These are phyloP conservation scores for Tachycineta bicolor DNA, from an alignment of 2,113 vertebrate genomes.

Conservation along the genomic window DNA sequence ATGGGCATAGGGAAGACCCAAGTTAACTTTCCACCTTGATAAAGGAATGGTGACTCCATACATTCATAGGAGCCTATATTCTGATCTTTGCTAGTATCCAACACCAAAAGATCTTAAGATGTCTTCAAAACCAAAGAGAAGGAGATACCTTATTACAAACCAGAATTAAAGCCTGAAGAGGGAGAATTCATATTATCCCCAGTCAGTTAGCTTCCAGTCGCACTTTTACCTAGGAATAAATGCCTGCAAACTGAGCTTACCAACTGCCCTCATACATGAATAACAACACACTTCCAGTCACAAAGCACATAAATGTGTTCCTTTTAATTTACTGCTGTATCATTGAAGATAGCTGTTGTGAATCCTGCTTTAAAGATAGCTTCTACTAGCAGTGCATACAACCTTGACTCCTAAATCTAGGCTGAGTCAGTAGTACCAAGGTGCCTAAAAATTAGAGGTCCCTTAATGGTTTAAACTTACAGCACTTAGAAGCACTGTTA, in stretches of 20 bases:
- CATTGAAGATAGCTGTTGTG: neutral
- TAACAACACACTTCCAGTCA: neutral
- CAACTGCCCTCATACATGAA: neutral
- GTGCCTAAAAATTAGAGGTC: neutral
- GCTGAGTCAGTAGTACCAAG: neutral
- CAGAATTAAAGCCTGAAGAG: neutral
- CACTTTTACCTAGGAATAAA: neutral
- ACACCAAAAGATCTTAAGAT: neutral
- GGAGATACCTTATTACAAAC: neutral
- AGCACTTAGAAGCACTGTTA: neutral
- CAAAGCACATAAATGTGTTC: neutral
- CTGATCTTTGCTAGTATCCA: neutral
- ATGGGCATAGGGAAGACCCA: accelerated
- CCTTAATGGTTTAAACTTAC: neutral
- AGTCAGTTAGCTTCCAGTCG: neutral
- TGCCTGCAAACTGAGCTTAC: neutral
- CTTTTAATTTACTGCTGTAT: neutral
- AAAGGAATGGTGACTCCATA: neutral
- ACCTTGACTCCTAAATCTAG: neutral
- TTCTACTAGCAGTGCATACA: neutral
- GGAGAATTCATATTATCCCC: accelerated
- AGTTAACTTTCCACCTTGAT: neutral
- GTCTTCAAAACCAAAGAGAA: neutral
- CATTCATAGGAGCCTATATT: neutral
- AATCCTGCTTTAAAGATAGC: neutral